phyloP scores from a whole-genome alignment of 2,113 vertebrate species.

The Capreolus pygargus region DNA sequence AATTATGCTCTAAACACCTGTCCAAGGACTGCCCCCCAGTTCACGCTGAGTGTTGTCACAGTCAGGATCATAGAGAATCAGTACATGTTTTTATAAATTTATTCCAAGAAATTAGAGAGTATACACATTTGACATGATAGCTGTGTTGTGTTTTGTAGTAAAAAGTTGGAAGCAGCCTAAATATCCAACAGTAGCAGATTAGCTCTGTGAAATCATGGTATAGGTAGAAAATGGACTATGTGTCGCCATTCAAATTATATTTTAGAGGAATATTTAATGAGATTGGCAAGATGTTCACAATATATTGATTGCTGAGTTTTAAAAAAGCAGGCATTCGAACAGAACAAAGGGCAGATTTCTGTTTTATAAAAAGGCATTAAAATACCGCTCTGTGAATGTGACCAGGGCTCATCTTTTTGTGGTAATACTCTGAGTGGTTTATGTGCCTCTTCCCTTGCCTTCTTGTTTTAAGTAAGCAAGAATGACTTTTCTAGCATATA shows the following conservation, averaged over 20 bases:
- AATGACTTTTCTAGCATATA: background rate
- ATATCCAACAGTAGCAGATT: background rate
- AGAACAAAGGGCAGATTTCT: background rate
- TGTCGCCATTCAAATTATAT: background rate
- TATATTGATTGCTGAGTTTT: background rate
- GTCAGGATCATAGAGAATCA: background rate
- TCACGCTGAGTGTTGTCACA: background rate
- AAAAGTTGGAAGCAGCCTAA: background rate
- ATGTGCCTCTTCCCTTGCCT: background rate
- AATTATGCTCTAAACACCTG: background rate
- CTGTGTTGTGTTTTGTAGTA: background rate
- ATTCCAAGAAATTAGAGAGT: background rate
- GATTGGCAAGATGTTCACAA: background rate
- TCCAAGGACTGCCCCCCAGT: background rate
- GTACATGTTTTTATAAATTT: background rate
- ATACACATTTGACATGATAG: background rate
- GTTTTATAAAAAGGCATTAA: background rate
- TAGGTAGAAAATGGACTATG: background rate
- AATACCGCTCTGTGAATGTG: background rate
- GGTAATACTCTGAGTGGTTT: background rate
- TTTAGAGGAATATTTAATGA: slow-evolving; percentile 10
- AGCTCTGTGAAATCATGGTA: background rate
- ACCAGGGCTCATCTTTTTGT: background rate
- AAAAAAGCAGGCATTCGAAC: background rate
- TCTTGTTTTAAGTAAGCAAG: background rate